A percentile compares a stretch with the other conserved stretches of the same genome.
These are phyloP conservation scores for Drosophila takahashii DNA, from an alignment of 1,140 invertebrate genomes.

Conservation along the genomic window DNA sequence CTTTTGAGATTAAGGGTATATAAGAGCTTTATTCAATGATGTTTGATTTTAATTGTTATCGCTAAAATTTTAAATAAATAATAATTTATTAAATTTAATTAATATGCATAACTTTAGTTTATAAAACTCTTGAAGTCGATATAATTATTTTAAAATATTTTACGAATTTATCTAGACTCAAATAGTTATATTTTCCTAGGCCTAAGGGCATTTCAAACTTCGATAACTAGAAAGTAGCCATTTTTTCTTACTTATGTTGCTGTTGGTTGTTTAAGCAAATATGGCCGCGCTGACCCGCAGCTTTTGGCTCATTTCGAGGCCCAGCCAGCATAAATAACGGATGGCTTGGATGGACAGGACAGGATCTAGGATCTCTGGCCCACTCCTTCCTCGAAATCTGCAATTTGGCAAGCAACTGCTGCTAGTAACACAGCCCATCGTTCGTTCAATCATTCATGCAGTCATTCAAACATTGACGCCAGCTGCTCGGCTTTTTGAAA, in stretches of 20 bases:
- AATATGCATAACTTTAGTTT: too few relatives aligned
- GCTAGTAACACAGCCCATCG: conserved; percentile 42
- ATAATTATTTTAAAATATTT: too few relatives aligned
- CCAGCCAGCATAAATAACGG: conserved; percentile 58
- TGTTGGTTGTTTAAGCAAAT: conserved; percentile 56
- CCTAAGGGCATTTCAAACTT: background rate
- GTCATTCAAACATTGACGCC: conserved; percentile 73
- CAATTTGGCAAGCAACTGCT: conserved; percentile 57
- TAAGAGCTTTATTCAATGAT: too few relatives aligned
- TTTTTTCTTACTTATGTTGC: background rate
- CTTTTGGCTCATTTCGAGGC: conserved; percentile 66
- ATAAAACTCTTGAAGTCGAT: too few relatives aligned
- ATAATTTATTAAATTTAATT: too few relatives aligned
- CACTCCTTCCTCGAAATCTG: conserved; percentile 17
- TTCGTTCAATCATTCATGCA: conserved; percentile 73
- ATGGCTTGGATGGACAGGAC: conserved; percentile 27
- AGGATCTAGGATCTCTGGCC: conserved; percentile 15
- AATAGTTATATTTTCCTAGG: background rate
- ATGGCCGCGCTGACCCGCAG: conserved; percentile 59
- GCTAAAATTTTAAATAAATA: too few relatives aligned
- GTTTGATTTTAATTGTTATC: too few relatives aligned
- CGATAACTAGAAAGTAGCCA: background rate
- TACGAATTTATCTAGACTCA: too few relatives aligned
- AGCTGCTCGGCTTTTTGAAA: conserved; percentile 46
- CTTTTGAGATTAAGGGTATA: too few relatives aligned